Evolutionary conservation across 2,113 vertebrate species (phyloP).

Genomic region (Phrynocephalus versicolor): DNA sequence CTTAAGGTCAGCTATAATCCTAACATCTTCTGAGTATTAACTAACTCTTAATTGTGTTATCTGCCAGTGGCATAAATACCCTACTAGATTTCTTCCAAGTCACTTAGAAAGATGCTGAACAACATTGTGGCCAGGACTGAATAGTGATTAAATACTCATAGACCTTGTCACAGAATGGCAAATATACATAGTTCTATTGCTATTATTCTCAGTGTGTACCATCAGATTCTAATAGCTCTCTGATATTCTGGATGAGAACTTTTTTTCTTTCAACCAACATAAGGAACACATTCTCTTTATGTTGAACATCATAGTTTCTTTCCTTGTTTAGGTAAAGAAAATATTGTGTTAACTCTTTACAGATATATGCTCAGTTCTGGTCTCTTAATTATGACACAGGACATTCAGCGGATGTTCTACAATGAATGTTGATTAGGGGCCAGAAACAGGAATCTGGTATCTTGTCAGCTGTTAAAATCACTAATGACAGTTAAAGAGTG

Average conservation of each 20-base stretch:
- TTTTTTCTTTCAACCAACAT: not conserved
- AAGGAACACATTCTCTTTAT: not conserved
- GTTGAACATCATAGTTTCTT: not conserved
- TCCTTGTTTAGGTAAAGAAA: not conserved
- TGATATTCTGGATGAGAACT: not conserved
- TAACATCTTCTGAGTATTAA: no score
- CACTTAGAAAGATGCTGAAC: no score
- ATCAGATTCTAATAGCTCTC: not conserved
- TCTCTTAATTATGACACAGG: conserved; percentile 10
- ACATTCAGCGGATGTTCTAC: not conserved
- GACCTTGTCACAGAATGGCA: not conserved
- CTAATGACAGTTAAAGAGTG: conserved; percentile 57
- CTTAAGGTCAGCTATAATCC: no score
- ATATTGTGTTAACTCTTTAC: not conserved
- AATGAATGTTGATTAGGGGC: not conserved
- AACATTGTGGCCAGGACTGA: no score
- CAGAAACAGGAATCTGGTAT: conserved; percentile 17
- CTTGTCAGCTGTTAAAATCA: conserved; percentile 50
- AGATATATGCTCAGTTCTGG: not conserved
- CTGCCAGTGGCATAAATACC: no score
- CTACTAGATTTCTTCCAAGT: no score
- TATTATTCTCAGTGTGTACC: not conserved
- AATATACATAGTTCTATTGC: not conserved
- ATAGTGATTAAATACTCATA: not conserved
- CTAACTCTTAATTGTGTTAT: no score